phyloP scores from a whole-genome alignment of 1,140 invertebrate species.

The Brachionus asplanchnoidis region DNA sequence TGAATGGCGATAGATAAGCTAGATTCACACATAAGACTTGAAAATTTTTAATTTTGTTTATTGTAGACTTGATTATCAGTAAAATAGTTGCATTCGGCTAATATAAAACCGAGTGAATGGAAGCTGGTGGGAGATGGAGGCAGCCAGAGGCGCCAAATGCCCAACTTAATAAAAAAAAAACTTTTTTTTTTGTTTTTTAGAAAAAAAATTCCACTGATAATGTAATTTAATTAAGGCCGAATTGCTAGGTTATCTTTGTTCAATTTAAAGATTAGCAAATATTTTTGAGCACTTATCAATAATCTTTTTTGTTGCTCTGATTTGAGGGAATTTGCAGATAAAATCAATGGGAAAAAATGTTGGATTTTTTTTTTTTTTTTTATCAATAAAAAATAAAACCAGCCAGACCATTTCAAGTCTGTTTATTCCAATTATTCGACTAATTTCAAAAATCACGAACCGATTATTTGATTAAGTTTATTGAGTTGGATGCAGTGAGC shows the following conservation, averaged over 20 bases:
- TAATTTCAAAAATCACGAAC: conserved; percentile 11
- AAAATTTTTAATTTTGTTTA: conserved; percentile 1
- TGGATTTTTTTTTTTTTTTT: background rate
- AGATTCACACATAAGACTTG: background rate
- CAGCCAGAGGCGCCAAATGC: background rate
- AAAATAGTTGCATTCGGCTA: background rate
- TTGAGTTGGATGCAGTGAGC: background rate
- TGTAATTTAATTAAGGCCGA: background rate
- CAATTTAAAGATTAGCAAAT: conserved; percentile 20
- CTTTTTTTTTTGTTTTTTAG: background rate
- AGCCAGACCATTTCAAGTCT: background rate
- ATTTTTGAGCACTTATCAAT: conserved; percentile 9
- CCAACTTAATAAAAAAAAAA: background rate
- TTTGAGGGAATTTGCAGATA: background rate
- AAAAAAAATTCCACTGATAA: background rate
- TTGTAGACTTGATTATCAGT: background rate
- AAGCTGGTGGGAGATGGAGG: background rate
- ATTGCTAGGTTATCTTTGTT: conserved; percentile 11
- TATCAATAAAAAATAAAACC: background rate
- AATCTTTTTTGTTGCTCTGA: background rate
- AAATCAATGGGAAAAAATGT: background rate
- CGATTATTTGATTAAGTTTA: conserved; percentile 27
- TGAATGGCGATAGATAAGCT: background rate
- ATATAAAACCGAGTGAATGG: background rate
- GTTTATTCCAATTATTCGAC: conserved; percentile 4